Evolutionary conservation across 2,888 invertebrate species (phyloP).

Genomic region (Orthosia incerta): DNA sequence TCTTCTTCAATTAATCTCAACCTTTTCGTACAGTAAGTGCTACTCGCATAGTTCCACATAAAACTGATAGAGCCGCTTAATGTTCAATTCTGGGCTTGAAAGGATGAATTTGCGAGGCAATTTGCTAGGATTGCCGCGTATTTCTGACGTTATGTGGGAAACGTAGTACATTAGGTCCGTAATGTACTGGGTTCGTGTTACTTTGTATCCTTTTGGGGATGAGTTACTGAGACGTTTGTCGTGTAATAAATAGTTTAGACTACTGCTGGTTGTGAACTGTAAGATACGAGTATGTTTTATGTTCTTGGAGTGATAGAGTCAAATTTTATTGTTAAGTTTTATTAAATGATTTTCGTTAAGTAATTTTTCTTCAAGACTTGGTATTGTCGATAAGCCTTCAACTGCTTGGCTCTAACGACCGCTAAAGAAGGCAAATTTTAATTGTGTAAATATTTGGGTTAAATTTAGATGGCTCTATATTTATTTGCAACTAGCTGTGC

Average conservation of each 20-base stretch:
- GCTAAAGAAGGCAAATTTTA: too few species aligned
- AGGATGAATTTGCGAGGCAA: constrained; percentile 71
- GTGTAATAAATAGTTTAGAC: constrained; percentile 31
- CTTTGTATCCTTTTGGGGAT: constrained; percentile 60
- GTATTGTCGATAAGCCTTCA: too few species aligned
- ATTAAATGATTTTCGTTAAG: too few species aligned
- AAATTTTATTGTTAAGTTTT: background rate
- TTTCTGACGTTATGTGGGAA: constrained; percentile 58
- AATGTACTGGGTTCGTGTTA: constrained; percentile 53
- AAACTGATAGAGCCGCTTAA: constrained; percentile 65
- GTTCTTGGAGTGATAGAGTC: constrained; percentile 3
- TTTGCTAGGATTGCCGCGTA: constrained; percentile 69
- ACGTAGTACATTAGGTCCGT: constrained; percentile 50
- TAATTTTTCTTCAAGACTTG: too few species aligned
- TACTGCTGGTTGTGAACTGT: background rate
- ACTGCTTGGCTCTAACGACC: too few species aligned
- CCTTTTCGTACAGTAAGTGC: constrained; percentile 53
- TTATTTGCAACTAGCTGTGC: too few species aligned
- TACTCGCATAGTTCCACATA: constrained; percentile 64
- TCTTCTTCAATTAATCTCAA: constrained; percentile 46
- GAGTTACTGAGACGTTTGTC: constrained; percentile 42
- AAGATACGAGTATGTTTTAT: background rate
- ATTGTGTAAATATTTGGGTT: too few species aligned
- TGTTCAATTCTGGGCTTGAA: constrained; percentile 65
- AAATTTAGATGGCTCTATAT: too few species aligned